Evolutionary conservation across 2,797 vertebrate species (phyloP).

Genomic region (Catharus ustulatus): DNA sequence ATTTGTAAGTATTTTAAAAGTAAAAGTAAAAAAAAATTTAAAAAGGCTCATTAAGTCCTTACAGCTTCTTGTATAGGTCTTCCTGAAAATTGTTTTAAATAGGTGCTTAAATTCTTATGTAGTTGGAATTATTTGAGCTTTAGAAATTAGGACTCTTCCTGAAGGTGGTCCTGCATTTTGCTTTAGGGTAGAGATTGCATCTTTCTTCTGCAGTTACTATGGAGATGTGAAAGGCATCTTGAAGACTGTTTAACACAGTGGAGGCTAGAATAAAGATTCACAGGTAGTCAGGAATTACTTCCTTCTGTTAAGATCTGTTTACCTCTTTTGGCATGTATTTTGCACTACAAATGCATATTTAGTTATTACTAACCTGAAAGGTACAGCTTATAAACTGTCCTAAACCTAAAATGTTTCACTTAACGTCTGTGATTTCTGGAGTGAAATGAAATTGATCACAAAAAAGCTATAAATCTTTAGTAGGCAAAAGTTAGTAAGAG

Average conservation of each 20-base stretch:
- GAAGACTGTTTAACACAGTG: neutral
- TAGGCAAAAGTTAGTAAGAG: neutral
- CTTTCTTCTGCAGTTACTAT: conserved; percentile 14
- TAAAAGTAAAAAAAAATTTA: neutral
- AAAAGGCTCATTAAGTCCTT: neutral
- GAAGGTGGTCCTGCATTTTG: neutral
- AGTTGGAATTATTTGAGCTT: neutral
- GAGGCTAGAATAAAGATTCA: neutral
- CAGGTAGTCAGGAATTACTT: neutral
- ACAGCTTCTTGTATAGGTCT: neutral
- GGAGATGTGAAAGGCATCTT: neutral
- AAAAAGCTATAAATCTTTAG: neutral
- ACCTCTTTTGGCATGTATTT: neutral
- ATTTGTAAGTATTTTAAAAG: neutral
- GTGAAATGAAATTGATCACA: neutral
- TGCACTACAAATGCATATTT: neutral
- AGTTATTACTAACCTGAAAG: neutral
- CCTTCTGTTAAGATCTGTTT: neutral
- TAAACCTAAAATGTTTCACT: neutral
- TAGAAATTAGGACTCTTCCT: neutral
- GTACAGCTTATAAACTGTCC: neutral
- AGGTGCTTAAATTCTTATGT: neutral
- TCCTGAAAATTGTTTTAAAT: neutral
- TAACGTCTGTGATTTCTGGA: neutral
- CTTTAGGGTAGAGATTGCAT: neutral